These are phyloP conservation scores for Bujurquina vittata DNA, from an alignment of 2,113 vertebrate species.

Conservation along the genomic window DNA sequence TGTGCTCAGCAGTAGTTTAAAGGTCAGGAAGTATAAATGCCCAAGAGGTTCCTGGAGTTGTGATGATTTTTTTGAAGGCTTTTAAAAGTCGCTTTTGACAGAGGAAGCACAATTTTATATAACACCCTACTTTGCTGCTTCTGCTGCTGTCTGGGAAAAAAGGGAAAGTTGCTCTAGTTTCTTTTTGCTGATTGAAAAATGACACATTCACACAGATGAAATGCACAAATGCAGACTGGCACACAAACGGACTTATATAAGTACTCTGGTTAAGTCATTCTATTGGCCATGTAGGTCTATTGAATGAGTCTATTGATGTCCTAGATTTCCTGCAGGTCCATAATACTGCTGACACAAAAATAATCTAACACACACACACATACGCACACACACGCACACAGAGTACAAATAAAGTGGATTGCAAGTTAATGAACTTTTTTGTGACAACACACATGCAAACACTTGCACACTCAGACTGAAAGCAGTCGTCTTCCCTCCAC, in stretches of 20 bases:
- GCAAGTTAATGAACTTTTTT: conserved; percentile 56
- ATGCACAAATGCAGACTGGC: neutral
- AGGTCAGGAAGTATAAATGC: no score
- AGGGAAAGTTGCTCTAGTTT: conserved; percentile 27
- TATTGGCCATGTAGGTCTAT: conserved; percentile 28
- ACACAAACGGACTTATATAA: conserved; percentile 31
- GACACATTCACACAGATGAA: neutral
- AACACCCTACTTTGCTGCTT: neutral
- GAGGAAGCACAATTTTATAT: conserved; percentile 34
- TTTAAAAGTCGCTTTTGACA: conserved; percentile 4
- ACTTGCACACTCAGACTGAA: neutral
- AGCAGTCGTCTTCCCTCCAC: neutral
- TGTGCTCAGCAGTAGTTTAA: no score
- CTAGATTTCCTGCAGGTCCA: conserved; percentile 22
- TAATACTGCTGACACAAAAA: conserved; percentile 13
- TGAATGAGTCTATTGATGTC: conserved; percentile 32
- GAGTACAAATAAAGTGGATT: conserved; percentile 30
- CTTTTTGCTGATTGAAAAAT: neutral
- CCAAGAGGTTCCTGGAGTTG: no score
- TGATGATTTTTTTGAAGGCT: no score
- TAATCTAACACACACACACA: neutral
- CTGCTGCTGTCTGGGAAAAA: neutral
- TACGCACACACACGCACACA: neutral
- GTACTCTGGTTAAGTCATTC: conserved; percentile 26
- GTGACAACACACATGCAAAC: neutral